These are phyloP conservation scores for Siniperca undulata DNA, from an alignment of 2,797 vertebrate species.

Conservation along the genomic window DNA sequence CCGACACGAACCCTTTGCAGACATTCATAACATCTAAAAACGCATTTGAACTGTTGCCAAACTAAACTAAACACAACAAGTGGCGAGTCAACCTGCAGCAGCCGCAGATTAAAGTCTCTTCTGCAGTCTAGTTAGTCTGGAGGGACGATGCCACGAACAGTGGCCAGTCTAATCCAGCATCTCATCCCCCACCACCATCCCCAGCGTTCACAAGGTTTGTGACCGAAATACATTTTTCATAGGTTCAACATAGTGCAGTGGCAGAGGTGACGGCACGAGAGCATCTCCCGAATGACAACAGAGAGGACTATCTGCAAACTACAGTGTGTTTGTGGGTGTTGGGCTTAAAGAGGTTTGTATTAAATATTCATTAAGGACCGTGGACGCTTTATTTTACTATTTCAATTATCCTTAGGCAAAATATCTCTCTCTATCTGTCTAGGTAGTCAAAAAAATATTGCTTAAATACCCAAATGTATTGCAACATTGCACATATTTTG, in stretches of 20 bases:
- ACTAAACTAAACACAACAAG: not conserved
- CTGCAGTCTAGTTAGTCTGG: not conserved
- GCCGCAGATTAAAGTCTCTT: not conserved
- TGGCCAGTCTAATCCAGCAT: slow-evolving; percentile 44
- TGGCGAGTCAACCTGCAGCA: not conserved
- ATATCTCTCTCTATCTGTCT: not conserved
- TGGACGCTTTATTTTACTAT: not conserved
- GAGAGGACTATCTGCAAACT: slow-evolving; percentile 13
- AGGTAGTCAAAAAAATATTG: not conserved
- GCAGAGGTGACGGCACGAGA: not conserved
- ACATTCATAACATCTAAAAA: not conserved
- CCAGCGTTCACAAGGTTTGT: not conserved
- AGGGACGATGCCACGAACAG: slow-evolving; percentile 24
- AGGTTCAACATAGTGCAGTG: slow-evolving; percentile 5
- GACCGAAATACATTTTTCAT: slow-evolving; percentile 44
- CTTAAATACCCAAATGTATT: not conserved
- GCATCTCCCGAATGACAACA: slow-evolving; percentile 3
- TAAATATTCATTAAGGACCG: slow-evolving; percentile 25
- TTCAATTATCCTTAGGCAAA: not conserved
- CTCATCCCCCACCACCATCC: slow-evolving; percentile 3
- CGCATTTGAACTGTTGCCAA: too few species aligned
- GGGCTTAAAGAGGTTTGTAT: not conserved
- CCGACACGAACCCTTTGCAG: not conserved
- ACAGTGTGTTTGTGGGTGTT: slow-evolving; percentile 8
- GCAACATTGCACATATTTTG: not conserved